phyloP scores from a whole-genome alignment of 2,797 vertebrate species.

The Scolopax rusticola region DNA sequence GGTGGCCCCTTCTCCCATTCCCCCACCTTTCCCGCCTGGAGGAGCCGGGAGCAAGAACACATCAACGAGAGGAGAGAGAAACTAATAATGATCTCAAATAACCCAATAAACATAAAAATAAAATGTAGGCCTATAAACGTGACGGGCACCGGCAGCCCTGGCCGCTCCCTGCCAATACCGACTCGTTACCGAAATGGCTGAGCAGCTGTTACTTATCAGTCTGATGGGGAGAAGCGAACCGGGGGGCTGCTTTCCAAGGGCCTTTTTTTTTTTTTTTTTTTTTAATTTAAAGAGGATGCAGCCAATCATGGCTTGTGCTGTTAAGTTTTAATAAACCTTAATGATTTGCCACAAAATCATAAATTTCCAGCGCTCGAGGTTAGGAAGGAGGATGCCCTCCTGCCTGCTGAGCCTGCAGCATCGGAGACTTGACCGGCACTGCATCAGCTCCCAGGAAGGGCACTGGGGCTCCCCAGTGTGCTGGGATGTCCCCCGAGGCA shows the following conservation, averaged over 20 bases:
- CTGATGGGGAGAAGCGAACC: slow-evolving; percentile 50
- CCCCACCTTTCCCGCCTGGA: neutral
- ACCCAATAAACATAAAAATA: slow-evolving; percentile 74
- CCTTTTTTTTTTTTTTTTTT: neutral
- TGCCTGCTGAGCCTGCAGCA: neutral
- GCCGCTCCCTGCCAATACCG: slow-evolving; percentile 52
- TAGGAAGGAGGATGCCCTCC: neutral
- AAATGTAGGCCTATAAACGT: slow-evolving; percentile 68
- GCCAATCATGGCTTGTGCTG: slow-evolving; percentile 31
- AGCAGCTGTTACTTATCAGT: slow-evolving; percentile 73
- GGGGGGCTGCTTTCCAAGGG: slow-evolving; percentile 60
- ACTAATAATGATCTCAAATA: slow-evolving; percentile 74
- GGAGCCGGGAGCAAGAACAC: slow-evolving; percentile 56
- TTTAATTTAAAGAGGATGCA: slow-evolving; percentile 42
- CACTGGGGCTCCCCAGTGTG: accelerated
- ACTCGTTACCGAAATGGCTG: slow-evolving; percentile 61
- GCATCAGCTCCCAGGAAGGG: accelerated
- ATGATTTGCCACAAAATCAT: slow-evolving; percentile 40
- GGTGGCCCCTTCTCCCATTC: neutral
- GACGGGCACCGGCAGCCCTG: slow-evolving; percentile 56
- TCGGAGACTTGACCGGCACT: accelerated
- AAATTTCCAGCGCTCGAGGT: neutral
- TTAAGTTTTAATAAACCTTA: slow-evolving; percentile 63
- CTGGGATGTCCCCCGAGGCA: accelerated
- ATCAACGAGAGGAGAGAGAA: slow-evolving; percentile 62